These are phyloP conservation scores for Pleuronectes platessa DNA, from an alignment of 2,113 vertebrate species.

Conservation along the genomic window DNA sequence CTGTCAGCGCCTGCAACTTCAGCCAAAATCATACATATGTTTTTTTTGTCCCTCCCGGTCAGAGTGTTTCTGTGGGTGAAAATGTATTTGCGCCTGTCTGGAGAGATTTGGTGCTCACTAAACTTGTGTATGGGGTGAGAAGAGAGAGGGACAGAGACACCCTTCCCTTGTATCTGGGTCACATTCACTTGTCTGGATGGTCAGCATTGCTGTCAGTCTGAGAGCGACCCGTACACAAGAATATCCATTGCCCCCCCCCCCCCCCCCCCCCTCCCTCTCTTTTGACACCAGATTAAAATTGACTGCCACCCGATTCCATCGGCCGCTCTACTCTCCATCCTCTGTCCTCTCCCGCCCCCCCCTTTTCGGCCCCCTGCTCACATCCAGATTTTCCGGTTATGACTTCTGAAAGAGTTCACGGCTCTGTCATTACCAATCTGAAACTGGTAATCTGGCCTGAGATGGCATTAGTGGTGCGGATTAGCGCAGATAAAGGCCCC, in stretches of 20 bases:
- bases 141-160: conserved; percentile 4
- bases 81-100: conserved; percentile 37
- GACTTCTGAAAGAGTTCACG: conserved; percentile 81
- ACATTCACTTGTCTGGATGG: conserved; percentile 64
- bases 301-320: conserved; percentile 65
- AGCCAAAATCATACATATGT: conserved; percentile 46
- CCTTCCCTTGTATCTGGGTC: conserved; percentile 64
- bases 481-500: conserved; percentile 83
- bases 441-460: conserved; percentile 83
- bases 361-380: conserved; percentile 35
- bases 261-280: conserved; percentile 34
- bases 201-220: conserved; percentile 64
- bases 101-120: not conserved
- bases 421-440: conserved; percentile 82
- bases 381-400: conserved; percentile 74
- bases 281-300: conserved; percentile 74
- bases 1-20: conserved; percentile 68
- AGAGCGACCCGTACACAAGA: conserved; percentile 42
- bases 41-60: conserved; percentile 15
- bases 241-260: conserved; percentile 35
- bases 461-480: conserved; percentile 82
- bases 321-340: conserved; percentile 39
- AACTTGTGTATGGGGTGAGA: conserved; percentile 5
- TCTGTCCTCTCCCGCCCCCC: conserved; percentile 14
- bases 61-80: conserved; percentile 17